phyloP scores from a whole-genome alignment of 2,113 vertebrate species.

The Trematomus loennbergii region DNA sequence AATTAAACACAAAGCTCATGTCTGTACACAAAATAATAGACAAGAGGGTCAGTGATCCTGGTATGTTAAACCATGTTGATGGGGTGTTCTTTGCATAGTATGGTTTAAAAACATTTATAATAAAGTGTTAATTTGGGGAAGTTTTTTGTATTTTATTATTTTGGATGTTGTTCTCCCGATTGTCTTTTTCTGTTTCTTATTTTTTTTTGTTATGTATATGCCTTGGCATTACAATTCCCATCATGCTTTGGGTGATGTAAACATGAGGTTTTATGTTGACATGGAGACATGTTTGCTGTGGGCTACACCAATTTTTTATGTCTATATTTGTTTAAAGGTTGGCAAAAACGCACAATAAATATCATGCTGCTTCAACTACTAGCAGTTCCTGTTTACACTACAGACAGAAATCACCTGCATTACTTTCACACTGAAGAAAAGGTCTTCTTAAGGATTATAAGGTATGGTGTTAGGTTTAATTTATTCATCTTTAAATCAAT shows the following conservation, averaged over 20 bases:
- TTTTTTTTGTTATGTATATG: background rate
- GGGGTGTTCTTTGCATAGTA: background rate
- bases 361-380: too few species aligned
- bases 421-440: background rate
- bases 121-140: background rate
- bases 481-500: background rate
- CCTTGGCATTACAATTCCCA: background rate
- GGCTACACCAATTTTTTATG: background rate
- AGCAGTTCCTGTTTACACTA: background rate
- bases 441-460: too few species aligned
- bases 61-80: too few species aligned
- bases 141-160: background rate
- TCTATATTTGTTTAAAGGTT: constrained; percentile 5
- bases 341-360: background rate
- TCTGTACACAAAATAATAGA: too few species aligned
- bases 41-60: too few species aligned
- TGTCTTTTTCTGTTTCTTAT: background rate
- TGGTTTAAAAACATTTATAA: background rate
- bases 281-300: background rate
- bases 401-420: background rate
- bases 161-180: too few species aligned
- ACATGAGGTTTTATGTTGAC: constrained; percentile 21
- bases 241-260: constrained; percentile 9
- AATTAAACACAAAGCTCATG: too few species aligned
- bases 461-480: background rate